phyloP scores from a whole-genome alignment of 92 coral and sea anemone species.

The Montipora capitata region DNA sequence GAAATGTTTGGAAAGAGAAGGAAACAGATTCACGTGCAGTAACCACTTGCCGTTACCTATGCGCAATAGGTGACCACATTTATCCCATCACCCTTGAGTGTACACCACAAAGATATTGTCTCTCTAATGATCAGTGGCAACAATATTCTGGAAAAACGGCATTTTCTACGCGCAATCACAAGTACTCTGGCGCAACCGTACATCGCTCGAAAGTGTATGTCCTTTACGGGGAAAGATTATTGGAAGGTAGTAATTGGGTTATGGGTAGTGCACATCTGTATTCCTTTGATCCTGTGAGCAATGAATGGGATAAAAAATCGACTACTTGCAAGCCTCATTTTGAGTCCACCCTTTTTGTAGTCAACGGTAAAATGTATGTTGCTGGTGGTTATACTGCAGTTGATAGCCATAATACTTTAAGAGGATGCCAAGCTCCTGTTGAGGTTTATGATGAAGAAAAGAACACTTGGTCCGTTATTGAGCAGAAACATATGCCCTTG shows the following conservation, averaged over 20 bases:
- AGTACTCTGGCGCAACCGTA: background rate
- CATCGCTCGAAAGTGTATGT: background rate
- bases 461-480: background rate
- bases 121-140: background rate
- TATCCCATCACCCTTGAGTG: background rate
- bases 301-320: conserved; percentile 1
- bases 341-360: conserved; percentile 8
- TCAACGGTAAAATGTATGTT: background rate
- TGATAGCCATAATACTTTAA: background rate
- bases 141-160: background rate
- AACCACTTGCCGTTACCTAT: background rate
- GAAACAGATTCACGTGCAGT: background rate
- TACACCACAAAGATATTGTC: background rate
- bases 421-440: background rate
- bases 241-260: background rate
- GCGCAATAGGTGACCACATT: background rate
- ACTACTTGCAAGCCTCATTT: background rate
- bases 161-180: background rate
- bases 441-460: background rate
- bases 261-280: background rate
- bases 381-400: background rate
- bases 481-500: background rate
- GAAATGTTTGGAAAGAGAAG: background rate
- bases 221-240: background rate
- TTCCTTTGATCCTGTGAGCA: conserved; percentile 5